A percentile compares a stretch with the other conserved stretches of the same genome.
phyloP scores from a whole-genome alignment of 2,797 vertebrate species.

The Graptemys geographica region DNA sequence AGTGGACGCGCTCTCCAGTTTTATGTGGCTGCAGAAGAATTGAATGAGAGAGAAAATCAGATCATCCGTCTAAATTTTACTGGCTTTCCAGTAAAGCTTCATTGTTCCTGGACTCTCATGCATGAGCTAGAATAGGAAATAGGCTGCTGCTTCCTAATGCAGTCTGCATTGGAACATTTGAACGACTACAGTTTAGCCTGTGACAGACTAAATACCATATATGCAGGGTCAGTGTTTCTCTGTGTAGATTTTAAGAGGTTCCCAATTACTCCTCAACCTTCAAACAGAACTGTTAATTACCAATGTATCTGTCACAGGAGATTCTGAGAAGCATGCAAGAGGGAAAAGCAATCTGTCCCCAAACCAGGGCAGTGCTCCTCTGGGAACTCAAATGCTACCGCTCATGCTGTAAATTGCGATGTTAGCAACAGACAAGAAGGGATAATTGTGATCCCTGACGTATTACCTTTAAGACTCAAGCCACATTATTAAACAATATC shows the following conservation, averaged over 20 bases:
- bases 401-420: accelerated
- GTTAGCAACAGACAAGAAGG: background rate
- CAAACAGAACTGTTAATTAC: slow-evolving; percentile 28
- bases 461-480: background rate
- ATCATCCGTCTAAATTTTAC: background rate
- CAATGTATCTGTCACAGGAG: background rate
- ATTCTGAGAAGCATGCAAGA: background rate
- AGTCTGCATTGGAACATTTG: background rate
- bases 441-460: background rate
- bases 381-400: background rate
- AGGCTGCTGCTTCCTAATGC: background rate
- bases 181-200: background rate
- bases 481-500: accelerated
- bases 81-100: background rate
- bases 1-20: slow-evolving; percentile 91
- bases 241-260: background rate
- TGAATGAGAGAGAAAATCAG: background rate
- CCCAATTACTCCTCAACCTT: background rate
- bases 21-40: slow-evolving; percentile 86
- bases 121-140: background rate
- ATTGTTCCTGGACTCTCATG: background rate
- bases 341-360: slow-evolving; percentile 38
- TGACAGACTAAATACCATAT: background rate
- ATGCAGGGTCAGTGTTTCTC: background rate
- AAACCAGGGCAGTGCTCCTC: background rate